These are phyloP conservation scores for Acromyrmex heyeri DNA, from an alignment of 1,140 invertebrate genomes.

Conservation along the genomic window DNA sequence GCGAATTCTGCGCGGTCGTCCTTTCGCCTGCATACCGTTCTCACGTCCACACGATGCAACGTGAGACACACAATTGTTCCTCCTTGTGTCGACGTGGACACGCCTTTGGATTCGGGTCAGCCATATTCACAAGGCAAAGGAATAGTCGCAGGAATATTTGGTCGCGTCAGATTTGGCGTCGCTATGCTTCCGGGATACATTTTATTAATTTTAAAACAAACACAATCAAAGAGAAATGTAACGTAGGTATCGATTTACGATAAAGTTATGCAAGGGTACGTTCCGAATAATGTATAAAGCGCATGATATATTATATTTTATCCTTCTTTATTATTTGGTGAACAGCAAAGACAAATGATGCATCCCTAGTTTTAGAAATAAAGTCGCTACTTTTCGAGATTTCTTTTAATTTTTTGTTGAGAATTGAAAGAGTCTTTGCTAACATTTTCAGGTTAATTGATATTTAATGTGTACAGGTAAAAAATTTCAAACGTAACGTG, in stretches of 20 bases:
- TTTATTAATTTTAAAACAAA: slow-evolving; percentile 47
- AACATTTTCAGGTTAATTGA: not conserved
- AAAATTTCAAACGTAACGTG: too few relatives aligned
- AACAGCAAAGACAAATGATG: too few relatives aligned
- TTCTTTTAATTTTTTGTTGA: slow-evolving; percentile 52
- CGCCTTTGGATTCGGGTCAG: slow-evolving; percentile 47
- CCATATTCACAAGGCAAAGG: not conserved
- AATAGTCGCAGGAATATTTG: slow-evolving; percentile 4
- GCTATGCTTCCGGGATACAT: not conserved
- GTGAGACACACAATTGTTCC: slow-evolving; percentile 33
- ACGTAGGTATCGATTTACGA: slow-evolving; percentile 2
- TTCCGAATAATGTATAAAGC: too few relatives aligned
- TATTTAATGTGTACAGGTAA: too few relatives aligned
- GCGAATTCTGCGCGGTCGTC: slow-evolving; percentile 53
- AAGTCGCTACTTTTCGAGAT: not conserved
- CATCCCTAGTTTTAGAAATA: not conserved
- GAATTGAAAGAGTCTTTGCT: not conserved
- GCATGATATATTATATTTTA: too few relatives aligned
- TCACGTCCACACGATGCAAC: slow-evolving; percentile 36
- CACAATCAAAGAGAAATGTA: slow-evolving; percentile 64
- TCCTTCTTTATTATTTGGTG: too few relatives aligned
- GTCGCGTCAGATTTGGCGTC: slow-evolving; percentile 10
- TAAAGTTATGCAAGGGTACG: not conserved
- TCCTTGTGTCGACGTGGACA: slow-evolving; percentile 17
- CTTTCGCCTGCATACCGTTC: slow-evolving; percentile 3